phyloP scores from a whole-genome alignment of 2,888 invertebrate genomes.

The Leistus spinibarbis region DNA sequence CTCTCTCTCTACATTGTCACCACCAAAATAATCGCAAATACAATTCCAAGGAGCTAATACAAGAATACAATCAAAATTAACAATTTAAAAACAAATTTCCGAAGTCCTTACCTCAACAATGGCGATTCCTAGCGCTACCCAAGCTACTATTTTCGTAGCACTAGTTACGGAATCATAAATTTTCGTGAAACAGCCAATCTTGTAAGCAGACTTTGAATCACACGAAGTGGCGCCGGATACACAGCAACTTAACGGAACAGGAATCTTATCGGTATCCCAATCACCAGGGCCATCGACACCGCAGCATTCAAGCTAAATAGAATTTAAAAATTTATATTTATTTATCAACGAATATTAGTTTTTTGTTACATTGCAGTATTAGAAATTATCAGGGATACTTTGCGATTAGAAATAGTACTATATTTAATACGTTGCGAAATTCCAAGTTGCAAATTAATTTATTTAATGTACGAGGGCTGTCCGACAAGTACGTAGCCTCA shows the following conservation, averaged over 20 bases:
- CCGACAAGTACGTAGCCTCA: no score
- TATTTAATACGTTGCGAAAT: no score
- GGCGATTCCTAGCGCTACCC: conserved; percentile 71
- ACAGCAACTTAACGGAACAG: conserved; percentile 47
- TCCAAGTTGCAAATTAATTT: no score
- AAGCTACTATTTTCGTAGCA: conserved; percentile 66
- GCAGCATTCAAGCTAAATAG: conserved; percentile 64
- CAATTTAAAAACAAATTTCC: background rate
- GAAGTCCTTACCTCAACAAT: conserved; percentile 67
- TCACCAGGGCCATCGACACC: conserved; percentile 58
- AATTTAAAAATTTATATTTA: background rate
- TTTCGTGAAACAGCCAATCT: conserved; percentile 58
- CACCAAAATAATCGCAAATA: conserved; percentile 86
- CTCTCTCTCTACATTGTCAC: conserved; percentile 86
- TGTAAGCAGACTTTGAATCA: no score
- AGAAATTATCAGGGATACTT: no score
- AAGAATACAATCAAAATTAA: conserved; percentile 46
- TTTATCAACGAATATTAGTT: background rate
- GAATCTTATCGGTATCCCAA: no score
- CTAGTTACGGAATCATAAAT: conserved; percentile 56
- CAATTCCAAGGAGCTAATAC: conserved; percentile 78
- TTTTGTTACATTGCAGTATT: no score
- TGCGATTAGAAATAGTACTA: no score
- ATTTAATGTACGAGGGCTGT: no score
- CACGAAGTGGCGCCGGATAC: conserved; percentile 48